Conservation (phyloP, 2,113 vertebrate genomes). For the Brienomyrus longianalis region DNA sequence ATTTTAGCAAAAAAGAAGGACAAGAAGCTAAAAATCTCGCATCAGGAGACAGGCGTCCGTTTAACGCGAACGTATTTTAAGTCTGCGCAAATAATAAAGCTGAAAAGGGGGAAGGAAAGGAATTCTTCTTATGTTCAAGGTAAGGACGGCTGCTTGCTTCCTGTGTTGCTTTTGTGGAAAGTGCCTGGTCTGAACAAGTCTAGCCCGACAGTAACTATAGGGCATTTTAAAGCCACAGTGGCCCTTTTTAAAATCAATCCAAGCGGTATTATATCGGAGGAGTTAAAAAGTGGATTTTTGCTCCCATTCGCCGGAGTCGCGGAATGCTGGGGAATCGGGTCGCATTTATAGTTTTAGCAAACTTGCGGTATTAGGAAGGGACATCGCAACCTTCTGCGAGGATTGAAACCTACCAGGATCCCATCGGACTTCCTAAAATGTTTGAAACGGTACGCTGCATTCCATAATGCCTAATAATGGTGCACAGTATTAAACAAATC, state of each 20-base stretch:
- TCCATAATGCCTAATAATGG: slow-evolving; percentile 21
- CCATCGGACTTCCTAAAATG: slow-evolving; percentile 22
- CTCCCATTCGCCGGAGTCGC: neutral
- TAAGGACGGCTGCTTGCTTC: slow-evolving; percentile 39
- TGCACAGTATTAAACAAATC: neutral
- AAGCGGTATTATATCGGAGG: neutral
- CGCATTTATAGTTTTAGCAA: slow-evolving; percentile 20
- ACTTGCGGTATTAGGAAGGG: slow-evolving; percentile 20
- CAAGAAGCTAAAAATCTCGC: slow-evolving; percentile 28
- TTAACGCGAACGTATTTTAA: slow-evolving; percentile 36
- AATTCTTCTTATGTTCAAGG: slow-evolving; percentile 56
- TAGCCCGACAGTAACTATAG: slow-evolving; percentile 23
- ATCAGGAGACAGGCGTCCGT: slow-evolving; percentile 10
- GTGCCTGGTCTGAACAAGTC: slow-evolving; percentile 32
- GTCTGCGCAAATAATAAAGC: slow-evolving; percentile 4
- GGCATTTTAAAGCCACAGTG: slow-evolving; percentile 36
- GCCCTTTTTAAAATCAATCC: slow-evolving; percentile 19
- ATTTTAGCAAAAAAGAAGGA: slow-evolving; percentile 43
- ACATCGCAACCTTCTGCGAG: neutral
- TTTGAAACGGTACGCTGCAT: slow-evolving; percentile 27
- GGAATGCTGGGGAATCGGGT: slow-evolving; percentile 5
- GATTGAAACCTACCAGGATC: slow-evolving; percentile 12
- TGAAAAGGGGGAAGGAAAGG: slow-evolving; percentile 23
- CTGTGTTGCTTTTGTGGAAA: slow-evolving; percentile 34
- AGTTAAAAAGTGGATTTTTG: slow-evolving; percentile 1